These are phyloP conservation scores for Siniperca undulata DNA, from an alignment of 2,797 vertebrate genomes.

Conservation along the genomic window DNA sequence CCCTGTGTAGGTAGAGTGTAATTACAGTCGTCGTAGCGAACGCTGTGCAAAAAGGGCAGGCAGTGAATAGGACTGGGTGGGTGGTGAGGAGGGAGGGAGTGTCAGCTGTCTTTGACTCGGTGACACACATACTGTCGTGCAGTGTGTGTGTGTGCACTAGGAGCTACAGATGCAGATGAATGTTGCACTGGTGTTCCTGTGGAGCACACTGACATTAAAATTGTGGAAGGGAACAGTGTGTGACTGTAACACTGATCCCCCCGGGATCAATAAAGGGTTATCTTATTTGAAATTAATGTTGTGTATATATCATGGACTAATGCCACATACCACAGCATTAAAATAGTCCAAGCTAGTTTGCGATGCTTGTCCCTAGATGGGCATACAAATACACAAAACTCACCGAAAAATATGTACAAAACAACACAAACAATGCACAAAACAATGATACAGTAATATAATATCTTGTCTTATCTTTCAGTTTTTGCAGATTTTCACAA, in stretches of 20 bases:
- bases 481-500: background rate
- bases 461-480: background rate
- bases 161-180: conserved; percentile 14
- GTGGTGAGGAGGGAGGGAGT: background rate
- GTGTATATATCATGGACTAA: background rate
- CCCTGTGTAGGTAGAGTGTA: conserved; percentile 55
- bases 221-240: background rate
- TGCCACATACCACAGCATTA: background rate
- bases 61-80: conserved; percentile 23
- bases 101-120: conserved; percentile 52
- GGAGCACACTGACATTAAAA: conserved; percentile 14
- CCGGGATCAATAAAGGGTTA: background rate
- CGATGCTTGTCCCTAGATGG: background rate
- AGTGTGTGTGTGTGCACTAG: background rate
- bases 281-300: background rate
- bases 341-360: background rate
- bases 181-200: conserved; percentile 17
- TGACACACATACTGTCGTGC: background rate
- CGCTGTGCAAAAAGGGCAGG: conserved; percentile 43
- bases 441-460: too few species aligned
- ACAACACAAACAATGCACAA: too few species aligned
- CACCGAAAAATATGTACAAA: background rate
- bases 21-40: conserved; percentile 34
- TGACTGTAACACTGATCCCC: background rate
- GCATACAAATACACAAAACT: background rate